These are phyloP conservation scores for Monochamus alternatus DNA, from an alignment of 2,888 invertebrate species.

Conservation along the genomic window DNA sequence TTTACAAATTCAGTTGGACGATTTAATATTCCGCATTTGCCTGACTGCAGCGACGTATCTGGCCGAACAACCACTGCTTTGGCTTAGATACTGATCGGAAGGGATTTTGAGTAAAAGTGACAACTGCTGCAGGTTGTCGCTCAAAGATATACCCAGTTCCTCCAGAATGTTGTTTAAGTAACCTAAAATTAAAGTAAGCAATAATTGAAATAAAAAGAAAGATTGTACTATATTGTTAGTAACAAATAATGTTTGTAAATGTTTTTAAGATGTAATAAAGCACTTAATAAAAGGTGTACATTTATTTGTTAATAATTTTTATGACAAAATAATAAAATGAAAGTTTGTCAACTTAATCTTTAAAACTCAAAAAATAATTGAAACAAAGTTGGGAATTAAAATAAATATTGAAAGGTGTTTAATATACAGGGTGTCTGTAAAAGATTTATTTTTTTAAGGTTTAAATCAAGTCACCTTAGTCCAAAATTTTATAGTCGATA, in stretches of 20 bases:
- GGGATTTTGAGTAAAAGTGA: conserved; percentile 79
- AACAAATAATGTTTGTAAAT: conserved; percentile 5
- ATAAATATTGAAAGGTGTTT: no score
- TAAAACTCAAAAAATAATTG: no score
- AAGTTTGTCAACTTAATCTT: no score
- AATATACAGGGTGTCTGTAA: no score
- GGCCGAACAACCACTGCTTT: conserved; percentile 80
- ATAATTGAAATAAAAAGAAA: not conserved
- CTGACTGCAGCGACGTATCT: conserved; percentile 82
- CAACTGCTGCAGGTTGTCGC: conserved; percentile 80
- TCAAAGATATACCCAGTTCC: conserved; percentile 83
- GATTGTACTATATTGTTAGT: conserved; percentile 23
- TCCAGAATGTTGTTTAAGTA: conserved; percentile 88
- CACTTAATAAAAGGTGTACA: no score
- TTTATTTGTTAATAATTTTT: not conserved
- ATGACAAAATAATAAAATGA: no score
- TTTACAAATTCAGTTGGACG: conserved; percentile 55
- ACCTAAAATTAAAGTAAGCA: conserved; percentile 71
- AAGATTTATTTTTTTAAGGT: no score
- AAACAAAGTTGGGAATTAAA: no score
- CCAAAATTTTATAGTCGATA: no score
- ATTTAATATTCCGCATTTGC: conserved; percentile 81
- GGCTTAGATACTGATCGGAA: conserved; percentile 78
- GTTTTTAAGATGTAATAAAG: not conserved
- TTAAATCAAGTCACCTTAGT: no score